Evolutionary conservation across 1,140 invertebrate species (phyloP), one percentile per base, ranked within the genome.

Genomic region (Bicyclus anynana): DNA sequence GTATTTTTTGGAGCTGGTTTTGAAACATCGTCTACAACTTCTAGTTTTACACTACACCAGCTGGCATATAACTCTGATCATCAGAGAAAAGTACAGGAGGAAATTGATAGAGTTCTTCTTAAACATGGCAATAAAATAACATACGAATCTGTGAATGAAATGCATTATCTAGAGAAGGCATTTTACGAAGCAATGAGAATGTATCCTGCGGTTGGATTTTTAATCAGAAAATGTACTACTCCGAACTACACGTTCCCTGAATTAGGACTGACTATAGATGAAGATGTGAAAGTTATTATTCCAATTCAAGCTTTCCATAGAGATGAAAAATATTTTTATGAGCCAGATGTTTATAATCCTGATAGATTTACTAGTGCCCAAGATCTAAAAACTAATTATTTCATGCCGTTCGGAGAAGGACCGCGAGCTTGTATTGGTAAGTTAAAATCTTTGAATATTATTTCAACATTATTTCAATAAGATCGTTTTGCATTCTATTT

Each of bases 391-490:
- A 69, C 67, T 14, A 72, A 62, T 59, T 53, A 77, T 6, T 82
- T 64, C 55, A 51, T 82, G 46, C 77, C 79, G 5, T 82, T 82
- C 49, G 79, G 79, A 26, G 77, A 80, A 53, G 79, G 79, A 7
- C 79, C 77, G 9, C 68, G 79, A 17, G 47, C 73, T 12, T 82
- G 79, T 49, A 69, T 80, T 48, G 78, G 78, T 81, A 59, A 61
- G 72, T 67, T 49, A 38, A 46, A 12, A 38, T n/a, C n/a, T n/a
- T n/a, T n/a, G 51, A 48, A 27, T 47, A 16, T 38, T 2, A 16
- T 12, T 33, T 33, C 10, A 7, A 27, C 4, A n/a, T 1, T 7
- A 27, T 4, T 27, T 1, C 5, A 27, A 7, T 27, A 9, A 27
- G 10, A 27, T 7, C 10, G n/a, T n/a, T n/a, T n/a, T n/a, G n/a